Conservation (phyloP, 1,140 invertebrate species). For the Dryas iulia region DNA sequence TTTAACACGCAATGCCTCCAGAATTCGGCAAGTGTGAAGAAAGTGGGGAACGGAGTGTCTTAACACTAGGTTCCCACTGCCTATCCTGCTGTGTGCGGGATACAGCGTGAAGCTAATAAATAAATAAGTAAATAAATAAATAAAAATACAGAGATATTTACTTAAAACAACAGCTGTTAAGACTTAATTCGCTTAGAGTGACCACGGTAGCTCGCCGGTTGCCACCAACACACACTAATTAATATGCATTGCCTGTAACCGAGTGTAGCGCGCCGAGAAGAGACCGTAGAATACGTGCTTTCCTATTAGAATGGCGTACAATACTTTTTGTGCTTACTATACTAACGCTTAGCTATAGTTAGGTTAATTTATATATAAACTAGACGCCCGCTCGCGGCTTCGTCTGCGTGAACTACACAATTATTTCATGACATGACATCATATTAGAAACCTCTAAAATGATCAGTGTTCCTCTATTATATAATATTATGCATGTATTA, state of each 20-base stretch:
- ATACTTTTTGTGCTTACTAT: slow-evolving; percentile 3
- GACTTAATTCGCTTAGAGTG: not conserved
- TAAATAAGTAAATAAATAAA: not conserved
- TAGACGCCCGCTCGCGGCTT: not conserved
- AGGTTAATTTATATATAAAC: not conserved
- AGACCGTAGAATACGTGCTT: not conserved
- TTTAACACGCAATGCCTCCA: too few relatives aligned
- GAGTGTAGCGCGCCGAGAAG: slow-evolving; percentile 5
- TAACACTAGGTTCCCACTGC: too few relatives aligned
- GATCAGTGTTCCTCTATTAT: too few relatives aligned
- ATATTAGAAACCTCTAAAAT: too few relatives aligned
- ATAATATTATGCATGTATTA: too few relatives aligned
- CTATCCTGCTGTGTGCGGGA: too few relatives aligned
- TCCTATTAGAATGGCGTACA: not conserved
- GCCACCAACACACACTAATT: slow-evolving; percentile 16
- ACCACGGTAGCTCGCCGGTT: not conserved
- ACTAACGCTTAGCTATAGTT: not conserved
- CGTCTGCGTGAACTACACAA: too few relatives aligned
- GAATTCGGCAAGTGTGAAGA: too few relatives aligned
- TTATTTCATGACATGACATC: too few relatives aligned
- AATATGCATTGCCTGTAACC: slow-evolving; percentile 17
- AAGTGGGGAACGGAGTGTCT: too few relatives aligned
- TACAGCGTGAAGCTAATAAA: too few relatives aligned
- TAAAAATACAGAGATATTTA: not conserved
- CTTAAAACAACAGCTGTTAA: not conserved